Evolutionary conservation across 2,888 invertebrate species (phyloP).

Genomic region (Peribatodes rhomboidaria): DNA sequence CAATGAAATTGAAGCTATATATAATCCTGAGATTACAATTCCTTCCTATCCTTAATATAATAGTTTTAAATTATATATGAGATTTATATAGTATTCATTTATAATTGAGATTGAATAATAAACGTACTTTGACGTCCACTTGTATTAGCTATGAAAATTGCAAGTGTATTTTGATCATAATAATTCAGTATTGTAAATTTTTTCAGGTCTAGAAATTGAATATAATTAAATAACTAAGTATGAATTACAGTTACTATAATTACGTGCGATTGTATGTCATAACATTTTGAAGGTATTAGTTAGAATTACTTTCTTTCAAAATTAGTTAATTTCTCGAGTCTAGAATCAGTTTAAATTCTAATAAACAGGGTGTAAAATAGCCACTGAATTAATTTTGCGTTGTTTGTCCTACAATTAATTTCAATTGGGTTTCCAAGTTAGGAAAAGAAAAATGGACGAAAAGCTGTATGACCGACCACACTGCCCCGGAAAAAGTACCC

Average conservation of each 20-base stretch:
- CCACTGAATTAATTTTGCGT: too few species aligned
- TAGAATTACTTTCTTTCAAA: constrained; percentile 7
- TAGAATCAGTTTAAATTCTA: not conserved
- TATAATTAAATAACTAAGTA: not conserved
- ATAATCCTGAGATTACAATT: not conserved
- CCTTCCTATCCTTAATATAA: not conserved
- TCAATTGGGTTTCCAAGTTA: too few species aligned
- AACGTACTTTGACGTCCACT: not conserved
- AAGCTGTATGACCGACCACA: too few species aligned
- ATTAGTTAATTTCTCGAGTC: constrained; percentile 5
- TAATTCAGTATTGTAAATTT: constrained; percentile 11
- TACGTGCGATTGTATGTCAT: not conserved
- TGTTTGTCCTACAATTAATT: too few species aligned
- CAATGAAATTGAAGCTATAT: constrained; percentile 23
- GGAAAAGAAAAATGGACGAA: too few species aligned
- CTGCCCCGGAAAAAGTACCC: too few species aligned
- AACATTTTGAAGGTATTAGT: constrained; percentile 1
- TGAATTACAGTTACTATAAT: not conserved
- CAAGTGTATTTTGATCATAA: not conserved
- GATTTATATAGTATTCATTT: not conserved
- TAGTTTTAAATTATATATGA: constrained; percentile 3
- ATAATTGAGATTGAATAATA: not conserved
- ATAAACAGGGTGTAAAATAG: not conserved
- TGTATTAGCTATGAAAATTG: not conserved
- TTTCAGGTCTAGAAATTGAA: constrained; percentile 7